Conservation (phyloP, 2,797 vertebrate genomes). For the Pseudopleuronectes americanus region DNA sequence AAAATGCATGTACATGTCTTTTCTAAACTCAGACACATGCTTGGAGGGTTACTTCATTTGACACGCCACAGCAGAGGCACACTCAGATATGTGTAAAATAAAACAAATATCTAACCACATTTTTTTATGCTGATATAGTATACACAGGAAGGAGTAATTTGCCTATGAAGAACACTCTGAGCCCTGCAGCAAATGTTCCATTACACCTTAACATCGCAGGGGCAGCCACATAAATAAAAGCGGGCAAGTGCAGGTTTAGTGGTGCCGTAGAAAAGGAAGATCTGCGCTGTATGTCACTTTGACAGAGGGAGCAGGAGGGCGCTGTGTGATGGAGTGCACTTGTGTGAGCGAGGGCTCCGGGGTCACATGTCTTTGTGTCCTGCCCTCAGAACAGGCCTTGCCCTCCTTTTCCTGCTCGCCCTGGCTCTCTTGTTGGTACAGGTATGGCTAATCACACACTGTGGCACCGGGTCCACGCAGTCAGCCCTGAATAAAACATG, state of each 20-base stretch:
- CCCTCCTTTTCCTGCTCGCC: slow-evolving; percentile 50
- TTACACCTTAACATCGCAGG: slow-evolving; percentile 9
- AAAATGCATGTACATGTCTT: too few relatives aligned
- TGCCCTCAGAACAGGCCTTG: slow-evolving; percentile 64
- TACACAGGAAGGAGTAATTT: too few relatives aligned
- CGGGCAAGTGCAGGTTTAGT: slow-evolving; percentile 11
- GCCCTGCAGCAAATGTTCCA: background rate
- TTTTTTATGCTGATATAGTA: too few relatives aligned
- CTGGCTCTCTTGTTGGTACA: slow-evolving; percentile 64
- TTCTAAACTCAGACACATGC: background rate
- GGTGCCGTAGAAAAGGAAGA: slow-evolving; percentile 20
- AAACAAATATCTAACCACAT: background rate
- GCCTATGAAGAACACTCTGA: background rate
- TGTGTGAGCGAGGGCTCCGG: slow-evolving; percentile 47
- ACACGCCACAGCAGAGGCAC: too few relatives aligned
- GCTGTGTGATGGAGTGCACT: slow-evolving; percentile 56
- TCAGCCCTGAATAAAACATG: slow-evolving; percentile 80
- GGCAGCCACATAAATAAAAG: slow-evolving; percentile 33
- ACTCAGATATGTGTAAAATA: background rate
- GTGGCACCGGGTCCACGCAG: slow-evolving; percentile 58
- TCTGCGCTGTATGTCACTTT: slow-evolving; percentile 47
- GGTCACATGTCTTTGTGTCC: slow-evolving; percentile 64
- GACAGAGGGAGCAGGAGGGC: slow-evolving; percentile 47
- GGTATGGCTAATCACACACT: slow-evolving; percentile 76
- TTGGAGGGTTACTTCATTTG: background rate